Evolutionary conservation across 2,113 vertebrate genomes (phyloP).

Genomic region (Acrocephalus kingi): DNA sequence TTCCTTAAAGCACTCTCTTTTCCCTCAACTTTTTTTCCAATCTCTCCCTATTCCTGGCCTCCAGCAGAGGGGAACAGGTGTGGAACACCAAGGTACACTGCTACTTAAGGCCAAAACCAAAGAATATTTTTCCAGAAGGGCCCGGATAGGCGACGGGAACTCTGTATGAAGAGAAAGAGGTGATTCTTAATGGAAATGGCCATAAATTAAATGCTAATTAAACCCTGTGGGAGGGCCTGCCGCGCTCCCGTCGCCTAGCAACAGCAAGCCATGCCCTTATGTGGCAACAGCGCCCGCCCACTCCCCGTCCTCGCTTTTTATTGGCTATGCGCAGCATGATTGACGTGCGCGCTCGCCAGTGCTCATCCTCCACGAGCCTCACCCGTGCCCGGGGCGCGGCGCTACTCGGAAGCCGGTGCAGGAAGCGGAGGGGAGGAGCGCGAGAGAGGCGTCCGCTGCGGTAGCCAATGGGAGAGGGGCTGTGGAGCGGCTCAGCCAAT

Average conservation of each 20-base stretch:
- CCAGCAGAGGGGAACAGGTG: not conserved
- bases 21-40: not conserved
- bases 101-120: not conserved
- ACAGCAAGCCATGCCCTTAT: fast-evolving
- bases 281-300: fast-evolving
- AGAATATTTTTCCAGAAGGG: fast-evolving
- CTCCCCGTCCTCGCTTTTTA: fast-evolving
- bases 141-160: fast-evolving
- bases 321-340: fast-evolving
- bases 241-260: not conserved
- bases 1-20: not conserved
- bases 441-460: fast-evolving
- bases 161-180: fast-evolving
- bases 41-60: fast-evolving
- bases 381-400: not conserved
- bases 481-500: not conserved
- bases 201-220: not conserved
- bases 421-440: not conserved
- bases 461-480: not conserved
- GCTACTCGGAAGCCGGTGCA: not conserved
- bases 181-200: not conserved
- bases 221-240: fast-evolving
- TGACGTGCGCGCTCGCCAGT: fast-evolving
- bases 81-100: fast-evolving
- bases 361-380: not conserved